Conservation (phyloP, 2,888 invertebrate species). For the Hydriomena furcata region DNA sequence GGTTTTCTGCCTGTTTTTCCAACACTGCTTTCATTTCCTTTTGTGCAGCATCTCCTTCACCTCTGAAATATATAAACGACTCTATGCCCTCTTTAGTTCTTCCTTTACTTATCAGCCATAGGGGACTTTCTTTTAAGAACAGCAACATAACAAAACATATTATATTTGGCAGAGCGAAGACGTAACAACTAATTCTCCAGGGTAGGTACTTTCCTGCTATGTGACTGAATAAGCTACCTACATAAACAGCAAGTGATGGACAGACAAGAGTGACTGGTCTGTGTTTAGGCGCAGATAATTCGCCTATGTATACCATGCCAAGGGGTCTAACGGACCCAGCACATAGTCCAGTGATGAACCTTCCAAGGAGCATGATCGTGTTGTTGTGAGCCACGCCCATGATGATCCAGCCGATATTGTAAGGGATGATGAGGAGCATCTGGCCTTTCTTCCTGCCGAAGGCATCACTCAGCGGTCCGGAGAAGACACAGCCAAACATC, state of each 20-base stretch:
- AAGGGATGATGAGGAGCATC: slow-evolving; percentile 45
- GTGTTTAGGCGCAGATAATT: slow-evolving; percentile 55
- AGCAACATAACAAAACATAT: slow-evolving; percentile 41
- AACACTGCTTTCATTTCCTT: slow-evolving; percentile 49
- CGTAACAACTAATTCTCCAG: slow-evolving; percentile 48
- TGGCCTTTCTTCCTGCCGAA: slow-evolving; percentile 53
- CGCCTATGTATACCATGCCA: slow-evolving; percentile 53
- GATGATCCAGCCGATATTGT: slow-evolving; percentile 50
- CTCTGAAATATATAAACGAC: slow-evolving; percentile 51
- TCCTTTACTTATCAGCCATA: slow-evolving; percentile 58
- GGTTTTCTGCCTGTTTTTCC: slow-evolving; percentile 40
- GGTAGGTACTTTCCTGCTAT: slow-evolving; percentile 43
- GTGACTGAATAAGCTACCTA: slow-evolving; percentile 51
- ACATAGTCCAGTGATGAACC: slow-evolving; percentile 51
- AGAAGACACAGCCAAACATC: slow-evolving; percentile 50
- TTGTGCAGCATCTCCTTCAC: slow-evolving; percentile 43
- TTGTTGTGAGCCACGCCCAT: slow-evolving; percentile 46
- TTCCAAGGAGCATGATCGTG: slow-evolving; percentile 45
- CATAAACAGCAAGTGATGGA: slow-evolving; percentile 42
- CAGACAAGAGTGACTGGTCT: slow-evolving; percentile 47
- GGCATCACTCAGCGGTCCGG: slow-evolving; percentile 52
- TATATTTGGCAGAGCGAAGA: slow-evolving; percentile 47
- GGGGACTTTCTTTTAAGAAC: slow-evolving; percentile 56
- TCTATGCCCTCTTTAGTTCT: slow-evolving; percentile 46
- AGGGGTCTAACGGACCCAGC: slow-evolving; percentile 50